phyloP scores from a whole-genome alignment of 2,888 invertebrate species.

The Scaptomyza flava region DNA sequence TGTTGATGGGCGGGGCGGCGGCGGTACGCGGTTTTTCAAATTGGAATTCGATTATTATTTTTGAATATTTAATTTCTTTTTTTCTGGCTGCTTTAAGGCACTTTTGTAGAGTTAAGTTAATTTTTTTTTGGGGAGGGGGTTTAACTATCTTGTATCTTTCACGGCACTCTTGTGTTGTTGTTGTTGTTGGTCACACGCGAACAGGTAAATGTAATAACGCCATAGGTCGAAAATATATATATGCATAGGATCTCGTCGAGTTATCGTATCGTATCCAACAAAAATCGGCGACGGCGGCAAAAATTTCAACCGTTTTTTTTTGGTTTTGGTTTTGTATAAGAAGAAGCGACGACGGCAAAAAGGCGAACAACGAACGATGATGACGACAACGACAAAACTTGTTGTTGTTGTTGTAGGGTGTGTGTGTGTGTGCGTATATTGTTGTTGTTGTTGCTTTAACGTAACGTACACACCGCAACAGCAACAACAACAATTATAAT shows the following conservation, averaged over 20 bases:
- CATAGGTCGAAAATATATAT: conserved; percentile 34
- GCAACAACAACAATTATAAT: conserved; percentile 45
- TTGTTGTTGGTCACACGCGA: conserved; percentile 53
- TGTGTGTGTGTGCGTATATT: conserved; percentile 33
- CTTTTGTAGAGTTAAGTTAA: conserved; percentile 59
- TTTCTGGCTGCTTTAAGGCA: conserved; percentile 56
- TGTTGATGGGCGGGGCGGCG: conserved; percentile 6
- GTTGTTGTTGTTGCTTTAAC: conserved; percentile 43
- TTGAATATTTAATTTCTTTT: background rate
- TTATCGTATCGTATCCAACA: conserved; percentile 54
- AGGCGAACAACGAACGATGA: conserved; percentile 24
- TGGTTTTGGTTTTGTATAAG: background rate
- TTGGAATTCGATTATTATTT: background rate
- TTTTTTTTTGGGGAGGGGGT: conserved; percentile 13
- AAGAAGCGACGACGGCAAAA: conserved; percentile 20
- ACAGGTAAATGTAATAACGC: conserved; percentile 62
- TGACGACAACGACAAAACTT: conserved; percentile 32
- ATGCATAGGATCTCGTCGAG: conserved; percentile 14
- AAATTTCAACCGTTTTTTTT: conserved; percentile 4
- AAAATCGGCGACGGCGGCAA: conserved; percentile 57
- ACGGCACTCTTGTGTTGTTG: conserved; percentile 49
- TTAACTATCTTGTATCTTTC: conserved; percentile 18
- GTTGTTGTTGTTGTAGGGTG: conserved; percentile 17
- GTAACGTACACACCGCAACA: conserved; percentile 49
- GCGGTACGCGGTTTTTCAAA: background rate